Percentiles rank a stretch among this genome's conserved stretches.
Conservation (phyloP, 2,797 vertebrate genomes). For the Harpagifer antarcticus region DNA sequence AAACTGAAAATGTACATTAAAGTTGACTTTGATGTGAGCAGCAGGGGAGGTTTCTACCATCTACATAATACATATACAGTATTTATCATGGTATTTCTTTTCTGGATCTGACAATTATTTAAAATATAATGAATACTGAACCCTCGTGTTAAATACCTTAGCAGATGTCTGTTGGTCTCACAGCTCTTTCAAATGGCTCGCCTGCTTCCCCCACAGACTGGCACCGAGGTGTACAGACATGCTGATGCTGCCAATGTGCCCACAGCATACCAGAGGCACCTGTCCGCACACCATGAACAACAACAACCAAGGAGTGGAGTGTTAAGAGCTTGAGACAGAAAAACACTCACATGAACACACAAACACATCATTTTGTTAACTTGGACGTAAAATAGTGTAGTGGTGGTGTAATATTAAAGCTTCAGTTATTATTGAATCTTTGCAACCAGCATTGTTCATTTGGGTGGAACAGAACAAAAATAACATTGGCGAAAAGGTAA, state of each 20-base stretch:
- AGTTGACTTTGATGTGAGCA: no score
- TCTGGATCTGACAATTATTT: not conserved
- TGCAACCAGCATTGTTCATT: not conserved
- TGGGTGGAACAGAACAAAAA: not conserved
- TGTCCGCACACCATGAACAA: slow-evolving; percentile 27
- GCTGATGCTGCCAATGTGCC: slow-evolving; percentile 50
- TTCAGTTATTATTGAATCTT: not conserved
- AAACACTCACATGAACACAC: slow-evolving; percentile 5
- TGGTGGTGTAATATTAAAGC: not conserved
- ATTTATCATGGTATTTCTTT: not conserved
- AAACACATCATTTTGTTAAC: not conserved
- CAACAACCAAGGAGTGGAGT: slow-evolving; percentile 3
- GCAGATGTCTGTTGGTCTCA: slow-evolving; percentile 41
- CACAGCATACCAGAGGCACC: slow-evolving; percentile 56
- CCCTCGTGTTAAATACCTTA: slow-evolving; percentile 23
- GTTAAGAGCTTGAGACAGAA: not conserved
- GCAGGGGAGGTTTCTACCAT: not conserved
- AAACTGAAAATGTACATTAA: no score
- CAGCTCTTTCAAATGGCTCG: slow-evolving; percentile 54
- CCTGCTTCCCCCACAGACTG: slow-evolving; percentile 70
- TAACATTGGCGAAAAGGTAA: no score
- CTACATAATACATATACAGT: not conserved
- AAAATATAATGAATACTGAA: slow-evolving; percentile 1
- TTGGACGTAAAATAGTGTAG: not conserved
- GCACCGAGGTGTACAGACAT: slow-evolving; percentile 73